These are phyloP conservation scores for Lamellibrachia columna DNA, from an alignment of 2,888 invertebrate species.

Conservation along the genomic window DNA sequence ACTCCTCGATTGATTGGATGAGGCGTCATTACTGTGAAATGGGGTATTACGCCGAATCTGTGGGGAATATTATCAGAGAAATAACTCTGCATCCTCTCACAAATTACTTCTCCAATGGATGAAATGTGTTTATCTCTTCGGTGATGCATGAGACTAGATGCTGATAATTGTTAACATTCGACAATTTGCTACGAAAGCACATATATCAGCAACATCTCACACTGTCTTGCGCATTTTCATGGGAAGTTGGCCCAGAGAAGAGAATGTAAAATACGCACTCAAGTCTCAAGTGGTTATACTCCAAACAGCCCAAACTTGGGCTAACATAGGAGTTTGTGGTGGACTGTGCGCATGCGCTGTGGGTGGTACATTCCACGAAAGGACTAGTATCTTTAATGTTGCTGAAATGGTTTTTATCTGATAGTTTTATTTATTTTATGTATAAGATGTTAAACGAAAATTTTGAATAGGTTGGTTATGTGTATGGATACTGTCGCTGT, in stretches of 20 bases:
- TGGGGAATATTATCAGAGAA: not conserved
- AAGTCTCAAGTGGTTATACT: no score
- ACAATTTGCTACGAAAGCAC: not conserved
- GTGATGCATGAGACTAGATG: not conserved
- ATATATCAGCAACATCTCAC: not conserved
- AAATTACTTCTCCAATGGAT: not conserved
- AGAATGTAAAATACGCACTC: not conserved
- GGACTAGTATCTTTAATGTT: no score
- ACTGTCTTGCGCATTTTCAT: not conserved
- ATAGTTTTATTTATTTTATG: no score
- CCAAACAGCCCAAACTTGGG: no score
- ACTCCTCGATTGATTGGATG: not conserved
- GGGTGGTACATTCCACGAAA: no score
- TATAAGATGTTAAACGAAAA: no score
- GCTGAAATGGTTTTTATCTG: no score
- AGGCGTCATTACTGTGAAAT: constrained; percentile 9
- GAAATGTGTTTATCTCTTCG: not conserved
- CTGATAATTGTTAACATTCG: not conserved
- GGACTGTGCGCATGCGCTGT: no score
- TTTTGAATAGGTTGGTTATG: no score
- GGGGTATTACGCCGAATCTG: not conserved
- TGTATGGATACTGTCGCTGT: no score
- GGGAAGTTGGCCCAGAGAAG: not conserved
- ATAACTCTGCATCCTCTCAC: not conserved
- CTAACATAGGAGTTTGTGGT: no score